These are phyloP conservation scores for Pelecanus crispus DNA, from an alignment of 2,113 vertebrate species.

Conservation along the genomic window DNA sequence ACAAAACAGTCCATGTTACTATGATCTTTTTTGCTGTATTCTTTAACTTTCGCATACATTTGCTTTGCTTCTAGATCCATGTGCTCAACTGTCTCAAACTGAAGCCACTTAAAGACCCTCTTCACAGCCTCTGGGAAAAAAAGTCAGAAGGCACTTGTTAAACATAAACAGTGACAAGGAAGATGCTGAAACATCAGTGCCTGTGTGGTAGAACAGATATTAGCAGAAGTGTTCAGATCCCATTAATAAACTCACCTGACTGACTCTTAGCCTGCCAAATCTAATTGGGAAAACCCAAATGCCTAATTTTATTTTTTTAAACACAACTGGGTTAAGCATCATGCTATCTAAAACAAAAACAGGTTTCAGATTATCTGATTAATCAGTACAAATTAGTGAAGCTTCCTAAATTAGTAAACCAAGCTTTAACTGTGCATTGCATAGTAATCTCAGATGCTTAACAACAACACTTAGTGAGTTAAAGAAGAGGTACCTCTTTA, in stretches of 20 bases:
- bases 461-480: background rate
- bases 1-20: constrained; percentile 73
- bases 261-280: background rate
- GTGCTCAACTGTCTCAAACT: constrained; percentile 61
- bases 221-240: background rate
- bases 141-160: background rate
- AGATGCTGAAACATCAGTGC: background rate
- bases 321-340: background rate
- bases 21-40: constrained; percentile 41
- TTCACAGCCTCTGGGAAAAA: constrained; percentile 60
- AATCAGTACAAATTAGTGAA: background rate
- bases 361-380: background rate
- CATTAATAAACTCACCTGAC: background rate
- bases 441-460: background rate
- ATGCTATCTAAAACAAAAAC: background rate
- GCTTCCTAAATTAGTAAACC: background rate
- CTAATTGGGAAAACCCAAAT: background rate
- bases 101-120: constrained; percentile 64
- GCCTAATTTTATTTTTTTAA: background rate
- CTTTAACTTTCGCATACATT: constrained; percentile 14
- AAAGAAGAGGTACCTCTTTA: background rate
- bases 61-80: constrained; percentile 47
- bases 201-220: background rate
- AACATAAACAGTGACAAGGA: background rate
- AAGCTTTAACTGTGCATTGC: background rate